phyloP scores from a whole-genome alignment of 2,113 vertebrate species.

The Micronycteris hirsuta region DNA sequence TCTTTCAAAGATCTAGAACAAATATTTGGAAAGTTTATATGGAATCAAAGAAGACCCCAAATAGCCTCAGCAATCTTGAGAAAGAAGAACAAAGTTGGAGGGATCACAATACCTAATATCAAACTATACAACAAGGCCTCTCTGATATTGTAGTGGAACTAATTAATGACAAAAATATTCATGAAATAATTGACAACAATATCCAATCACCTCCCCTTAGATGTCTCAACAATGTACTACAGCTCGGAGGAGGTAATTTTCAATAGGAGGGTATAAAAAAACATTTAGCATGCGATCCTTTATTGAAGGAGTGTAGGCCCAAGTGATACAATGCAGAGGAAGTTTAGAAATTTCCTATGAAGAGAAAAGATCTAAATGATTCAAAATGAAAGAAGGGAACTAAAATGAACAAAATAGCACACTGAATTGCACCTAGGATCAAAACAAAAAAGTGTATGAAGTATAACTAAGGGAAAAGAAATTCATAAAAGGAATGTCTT shows the following conservation, averaged over 20 bases:
- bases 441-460: not conserved
- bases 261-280: not conserved
- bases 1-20: too few relatives aligned
- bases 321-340: not conserved
- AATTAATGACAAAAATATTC: not conserved
- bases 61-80: too few relatives aligned
- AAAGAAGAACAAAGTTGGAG: too few relatives aligned
- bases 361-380: not conserved
- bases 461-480: not conserved
- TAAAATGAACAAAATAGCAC: not conserved
- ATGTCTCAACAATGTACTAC: not conserved
- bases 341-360: not conserved
- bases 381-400: not conserved
- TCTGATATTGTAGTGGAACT: not conserved
- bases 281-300: not conserved
- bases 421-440: not conserved
- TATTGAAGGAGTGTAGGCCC: accelerated
- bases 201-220: not conserved
- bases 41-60: too few relatives aligned
- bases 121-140: too few relatives aligned
- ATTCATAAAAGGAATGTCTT: not conserved
- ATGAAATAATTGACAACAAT: not conserved
- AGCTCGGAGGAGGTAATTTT: not conserved
- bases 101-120: too few relatives aligned
- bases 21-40: too few relatives aligned